Conservation (phyloP, 2,113 vertebrate genomes). For the Sander lucioperca region DNA sequence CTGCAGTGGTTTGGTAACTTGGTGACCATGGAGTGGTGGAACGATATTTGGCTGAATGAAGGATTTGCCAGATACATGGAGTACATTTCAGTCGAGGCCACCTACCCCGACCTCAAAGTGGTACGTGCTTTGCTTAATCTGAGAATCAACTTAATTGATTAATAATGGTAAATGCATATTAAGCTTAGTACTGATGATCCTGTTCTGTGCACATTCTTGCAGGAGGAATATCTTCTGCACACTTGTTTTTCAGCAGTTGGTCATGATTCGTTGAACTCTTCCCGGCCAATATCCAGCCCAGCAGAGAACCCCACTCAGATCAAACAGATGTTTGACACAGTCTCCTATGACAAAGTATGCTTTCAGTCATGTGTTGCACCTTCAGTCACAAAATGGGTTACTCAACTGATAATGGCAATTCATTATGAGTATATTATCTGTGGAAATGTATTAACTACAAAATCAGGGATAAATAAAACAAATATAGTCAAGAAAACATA, state of each 20-base stretch:
- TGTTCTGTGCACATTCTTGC: slow-evolving; percentile 43
- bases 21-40: slow-evolving; percentile 86
- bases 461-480: not conserved
- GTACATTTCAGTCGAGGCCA: slow-evolving; percentile 80
- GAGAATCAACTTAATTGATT: not conserved
- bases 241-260: slow-evolving; percentile 83
- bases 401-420: not conserved
- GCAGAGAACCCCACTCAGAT: slow-evolving; percentile 87
- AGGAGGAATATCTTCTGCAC: slow-evolving; percentile 84
- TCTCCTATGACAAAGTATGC: slow-evolving; percentile 86
- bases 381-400: not conserved
- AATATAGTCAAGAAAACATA: not conserved
- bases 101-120: slow-evolving; percentile 79
- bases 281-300: slow-evolving; percentile 83
- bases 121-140: slow-evolving; percentile 53
- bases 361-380: not conserved
- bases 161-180: not conserved
- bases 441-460: not conserved
- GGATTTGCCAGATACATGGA: slow-evolving; percentile 86
- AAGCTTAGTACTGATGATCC: not conserved
- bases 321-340: slow-evolving; percentile 86
- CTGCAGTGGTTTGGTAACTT: slow-evolving; percentile 84
- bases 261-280: slow-evolving; percentile 85
- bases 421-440: not conserved
- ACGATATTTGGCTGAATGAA: slow-evolving; percentile 84